Conservation (phyloP, 2,113 vertebrate genomes). For the Chitala chitala region DNA sequence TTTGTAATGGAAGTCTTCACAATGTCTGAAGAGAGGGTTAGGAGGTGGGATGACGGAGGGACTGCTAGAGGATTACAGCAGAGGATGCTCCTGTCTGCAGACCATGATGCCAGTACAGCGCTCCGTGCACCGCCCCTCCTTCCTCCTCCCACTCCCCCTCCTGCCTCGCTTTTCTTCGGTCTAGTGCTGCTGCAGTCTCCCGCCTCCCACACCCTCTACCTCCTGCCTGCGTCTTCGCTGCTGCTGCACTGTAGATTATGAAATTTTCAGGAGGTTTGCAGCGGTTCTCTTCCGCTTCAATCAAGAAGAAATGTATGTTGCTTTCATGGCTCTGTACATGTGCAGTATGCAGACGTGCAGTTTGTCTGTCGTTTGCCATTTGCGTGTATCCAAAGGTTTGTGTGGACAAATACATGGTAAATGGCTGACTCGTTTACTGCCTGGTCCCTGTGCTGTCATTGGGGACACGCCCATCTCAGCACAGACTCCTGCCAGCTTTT, state of each 20-base stretch:
- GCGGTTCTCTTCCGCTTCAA: slow-evolving; percentile 54
- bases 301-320: slow-evolving; percentile 26
- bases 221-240: slow-evolving; percentile 22
- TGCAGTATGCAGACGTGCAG: not conserved
- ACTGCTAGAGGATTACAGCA: no score
- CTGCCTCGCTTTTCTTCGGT: not conserved
- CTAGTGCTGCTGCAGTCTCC: slow-evolving; percentile 7
- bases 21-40: not conserved
- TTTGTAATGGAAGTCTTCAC: not conserved
- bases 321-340: not conserved
- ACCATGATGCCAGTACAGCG: slow-evolving; percentile 46
- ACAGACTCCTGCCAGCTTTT: no score
- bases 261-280: slow-evolving; percentile 67
- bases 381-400: no score
- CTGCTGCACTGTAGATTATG: slow-evolving; percentile 50
- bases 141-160: slow-evolving; percentile 22
- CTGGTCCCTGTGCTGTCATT: no score
- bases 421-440: no score
- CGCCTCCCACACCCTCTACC: slow-evolving; percentile 19
- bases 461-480: no score
- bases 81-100: no score
- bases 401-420: no score
- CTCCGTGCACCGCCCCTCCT: slow-evolving; percentile 30
- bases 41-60: no score
- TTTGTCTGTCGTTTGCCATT: no score